Percentiles rank a stretch among this genome's conserved stretches.
phyloP scores from a whole-genome alignment of 2,888 invertebrate species.

The Gymnocheta viridis region DNA sequence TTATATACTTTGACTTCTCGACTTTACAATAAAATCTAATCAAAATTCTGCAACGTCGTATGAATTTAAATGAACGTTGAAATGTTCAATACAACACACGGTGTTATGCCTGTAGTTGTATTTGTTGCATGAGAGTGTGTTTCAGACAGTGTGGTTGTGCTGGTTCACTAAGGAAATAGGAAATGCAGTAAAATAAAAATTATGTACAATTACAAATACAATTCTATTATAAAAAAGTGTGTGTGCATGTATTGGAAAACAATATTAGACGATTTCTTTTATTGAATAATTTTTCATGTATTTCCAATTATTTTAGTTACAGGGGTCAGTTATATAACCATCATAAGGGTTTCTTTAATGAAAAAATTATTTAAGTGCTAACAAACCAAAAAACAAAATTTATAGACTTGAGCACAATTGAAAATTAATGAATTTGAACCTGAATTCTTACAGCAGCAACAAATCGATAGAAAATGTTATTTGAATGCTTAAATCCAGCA shows the following conservation, averaged over 20 bases:
- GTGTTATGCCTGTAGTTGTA: background rate
- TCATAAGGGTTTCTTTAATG: background rate
- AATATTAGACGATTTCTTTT: background rate
- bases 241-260: background rate
- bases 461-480: no score
- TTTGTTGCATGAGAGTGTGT: background rate
- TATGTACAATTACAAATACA: background rate
- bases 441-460: no score
- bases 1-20: constrained; percentile 28
- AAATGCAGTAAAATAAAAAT: constrained; percentile 49
- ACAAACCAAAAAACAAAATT: no score
- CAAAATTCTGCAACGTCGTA: constrained; percentile 67
- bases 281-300: background rate
- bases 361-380: background rate
- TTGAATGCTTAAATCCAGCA: no score
- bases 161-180: constrained; percentile 9
- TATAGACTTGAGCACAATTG: no score
- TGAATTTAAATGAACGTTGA: constrained; percentile 55
- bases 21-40: constrained; percentile 66
- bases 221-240: no score
- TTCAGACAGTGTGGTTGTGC: background rate
- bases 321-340: background rate
- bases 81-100: background rate
- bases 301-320: background rate
- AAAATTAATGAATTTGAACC: no score